A percentile compares a stretch with the other conserved stretches of the same genome.
Conservation (phyloP, 2,888 invertebrate species). For the Drosophila falleni region DNA sequence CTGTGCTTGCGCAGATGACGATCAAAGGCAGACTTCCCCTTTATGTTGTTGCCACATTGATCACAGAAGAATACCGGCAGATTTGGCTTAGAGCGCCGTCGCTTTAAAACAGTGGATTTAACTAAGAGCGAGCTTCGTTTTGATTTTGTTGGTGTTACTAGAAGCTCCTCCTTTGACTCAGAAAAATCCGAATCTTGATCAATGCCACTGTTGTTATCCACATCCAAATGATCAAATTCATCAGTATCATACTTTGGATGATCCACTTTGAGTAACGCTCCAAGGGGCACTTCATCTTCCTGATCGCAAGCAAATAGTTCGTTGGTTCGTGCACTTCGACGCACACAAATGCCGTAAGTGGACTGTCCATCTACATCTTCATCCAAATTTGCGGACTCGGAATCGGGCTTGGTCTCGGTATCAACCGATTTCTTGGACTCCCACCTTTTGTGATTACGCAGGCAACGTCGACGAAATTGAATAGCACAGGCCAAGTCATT, state of each 20-base stretch:
- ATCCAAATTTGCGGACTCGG: not conserved
- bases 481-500: conserved; percentile 57
- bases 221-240: conserved; percentile 57
- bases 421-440: conserved; percentile 6
- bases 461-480: conserved; percentile 66
- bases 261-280: conserved; percentile 62
- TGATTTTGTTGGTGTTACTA: conserved; percentile 3
- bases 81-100: conserved; percentile 42
- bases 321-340: conserved; percentile 52
- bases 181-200: conserved; percentile 6
- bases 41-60: conserved; percentile 80
- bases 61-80: conserved; percentile 77
- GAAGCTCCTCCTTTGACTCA: conserved; percentile 10
- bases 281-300: conserved; percentile 28
- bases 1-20: conserved; percentile 79
- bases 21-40: conserved; percentile 77
- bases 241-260: conserved; percentile 17
- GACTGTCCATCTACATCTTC: not conserved
- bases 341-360: conserved; percentile 16
- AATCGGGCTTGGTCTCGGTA: not conserved
- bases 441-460: conserved; percentile 64
- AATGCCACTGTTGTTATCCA: conserved; percentile 16
- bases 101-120: conserved; percentile 22
- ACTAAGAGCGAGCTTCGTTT: conserved; percentile 26
- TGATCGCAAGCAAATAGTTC: not conserved